Base-by-base conservation (phyloP, 2,888 invertebrate species). In the Nomada hirtipes region DNA sequence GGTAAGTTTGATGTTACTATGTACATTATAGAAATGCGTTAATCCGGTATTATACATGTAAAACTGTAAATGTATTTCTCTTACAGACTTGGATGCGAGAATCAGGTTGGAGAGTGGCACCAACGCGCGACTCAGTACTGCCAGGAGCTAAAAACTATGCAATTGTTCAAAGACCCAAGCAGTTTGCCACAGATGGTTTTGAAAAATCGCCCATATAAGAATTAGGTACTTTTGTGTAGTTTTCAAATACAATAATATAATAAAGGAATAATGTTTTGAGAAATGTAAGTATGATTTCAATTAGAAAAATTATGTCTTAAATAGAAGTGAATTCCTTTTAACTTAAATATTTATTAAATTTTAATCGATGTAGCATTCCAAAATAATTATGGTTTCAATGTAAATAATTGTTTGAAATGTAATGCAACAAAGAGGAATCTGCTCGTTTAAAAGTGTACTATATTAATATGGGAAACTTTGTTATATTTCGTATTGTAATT, bases 121-220 rank as follows among this genome's bases (percentile, higher is more conserved):
- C 86, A 15, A 95, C 96, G 0, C 95, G 96, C 82, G 92, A 92
- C 9, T 94, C 95, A 77, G 94, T 96, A 23, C 93, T 95, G 76
- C 97, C 97, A 53, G 97, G 97, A 3, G 97, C 97, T 92, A 95
- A 96, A 74, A 96, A 95, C 0, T 98, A 95, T 92, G 97, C 97
- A 0, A 95, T 94, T 89, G 90, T 94, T 69, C 95, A 96, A 11
- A 91, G 94, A 68, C 96, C 96, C 20, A 90, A 94, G 26, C 97
- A 98, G 90, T 98, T 97, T 94, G 96, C 96, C 67, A 94, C 95
- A 82, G 95, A 96, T 91, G 97, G 96, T 55, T 98, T 98, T 92
- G 96, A 97, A 84, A 92, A 96, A 0, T 95, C 96, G 44, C 92
- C 94, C 1, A 95, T 96, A 91, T 95, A 94, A 94, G 63, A 50